These are phyloP conservation scores for Zoanthus solanderi DNA, from an alignment of 92 coral and sea anemone genomes.

Conservation along the genomic window DNA sequence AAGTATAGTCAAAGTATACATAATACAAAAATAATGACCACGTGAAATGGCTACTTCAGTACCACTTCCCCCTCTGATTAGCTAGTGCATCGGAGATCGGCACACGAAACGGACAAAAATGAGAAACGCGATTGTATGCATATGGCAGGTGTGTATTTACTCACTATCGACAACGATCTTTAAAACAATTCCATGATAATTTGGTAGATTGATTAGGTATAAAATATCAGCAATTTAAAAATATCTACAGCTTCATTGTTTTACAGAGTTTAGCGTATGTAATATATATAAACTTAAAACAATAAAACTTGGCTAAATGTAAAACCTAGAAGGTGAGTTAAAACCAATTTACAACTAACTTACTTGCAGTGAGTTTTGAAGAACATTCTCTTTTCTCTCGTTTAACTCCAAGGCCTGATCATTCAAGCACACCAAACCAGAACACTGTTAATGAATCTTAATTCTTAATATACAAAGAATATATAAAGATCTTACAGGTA, in stretches of 20 bases:
- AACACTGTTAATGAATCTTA: background rate
- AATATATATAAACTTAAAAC: conserved; percentile 26
- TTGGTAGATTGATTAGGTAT: conserved; percentile 31
- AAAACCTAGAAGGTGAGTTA: conserved; percentile 9
- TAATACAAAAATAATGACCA: too few species aligned
- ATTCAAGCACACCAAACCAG: background rate
- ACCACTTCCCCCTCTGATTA: too few species aligned
- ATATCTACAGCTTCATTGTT: conserved; percentile 44
- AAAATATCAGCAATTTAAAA: conserved; percentile 46
- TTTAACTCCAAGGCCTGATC: background rate
- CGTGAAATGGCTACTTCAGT: too few species aligned
- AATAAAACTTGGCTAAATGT: conserved; percentile 24
- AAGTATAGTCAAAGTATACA: too few species aligned
- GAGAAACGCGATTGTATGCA: background rate
- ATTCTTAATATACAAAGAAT: background rate
- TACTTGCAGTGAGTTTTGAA: background rate
- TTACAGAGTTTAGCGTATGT: conserved; percentile 12
- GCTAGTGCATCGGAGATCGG: too few species aligned
- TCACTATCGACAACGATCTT: conserved; percentile 14
- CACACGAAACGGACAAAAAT: background rate
- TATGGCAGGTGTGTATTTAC: conserved; percentile 27
- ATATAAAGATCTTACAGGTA: background rate
- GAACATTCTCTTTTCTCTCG: background rate
- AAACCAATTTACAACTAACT: background rate
- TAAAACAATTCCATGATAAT: conserved; percentile 28